These are phyloP conservation scores for Stigmatopora argus DNA, from an alignment of 2,113 vertebrate species.

Conservation along the genomic window DNA sequence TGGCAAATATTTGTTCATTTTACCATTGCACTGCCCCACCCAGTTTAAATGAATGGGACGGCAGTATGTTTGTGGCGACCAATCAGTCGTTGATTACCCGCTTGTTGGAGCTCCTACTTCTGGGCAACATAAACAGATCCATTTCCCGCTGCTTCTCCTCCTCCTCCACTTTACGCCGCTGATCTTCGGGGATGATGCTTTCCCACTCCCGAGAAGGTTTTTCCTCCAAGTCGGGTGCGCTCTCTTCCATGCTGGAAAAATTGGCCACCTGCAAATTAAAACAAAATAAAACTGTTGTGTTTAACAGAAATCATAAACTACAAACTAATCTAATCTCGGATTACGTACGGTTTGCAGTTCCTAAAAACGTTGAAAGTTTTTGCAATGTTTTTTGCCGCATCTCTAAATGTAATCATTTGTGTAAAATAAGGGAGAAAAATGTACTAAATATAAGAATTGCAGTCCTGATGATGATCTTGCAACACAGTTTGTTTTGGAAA, in stretches of 20 bases:
- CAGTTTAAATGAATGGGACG: not conserved
- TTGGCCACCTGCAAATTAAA: conserved; percentile 82
- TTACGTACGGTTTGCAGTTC: not conserved
- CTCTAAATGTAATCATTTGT: no score
- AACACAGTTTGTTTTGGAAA: no score
- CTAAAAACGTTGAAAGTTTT: not conserved
- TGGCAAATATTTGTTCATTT: no score
- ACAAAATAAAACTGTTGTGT: not conserved
- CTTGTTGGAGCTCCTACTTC: conserved; percentile 94
- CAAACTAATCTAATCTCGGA: not conserved
- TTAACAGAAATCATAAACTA: not conserved
- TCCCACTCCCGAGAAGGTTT: conserved; percentile 83
- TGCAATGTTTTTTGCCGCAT: no score
- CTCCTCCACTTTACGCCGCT: conserved; percentile 86
- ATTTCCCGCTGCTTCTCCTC: conserved; percentile 93
- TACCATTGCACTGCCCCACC: no score
- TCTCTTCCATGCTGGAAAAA: conserved; percentile 94
- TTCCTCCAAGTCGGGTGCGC: conserved; percentile 78
- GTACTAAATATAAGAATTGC: no score
- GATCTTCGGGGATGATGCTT: conserved; percentile 92
- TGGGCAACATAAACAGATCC: conserved; percentile 94
- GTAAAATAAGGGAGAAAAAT: no score
- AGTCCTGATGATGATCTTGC: no score
- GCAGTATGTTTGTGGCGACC: no score
- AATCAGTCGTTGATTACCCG: conserved; percentile 69